phyloP scores from a whole-genome alignment of 2,888 invertebrate genomes.

The Papilio demoleus region DNA sequence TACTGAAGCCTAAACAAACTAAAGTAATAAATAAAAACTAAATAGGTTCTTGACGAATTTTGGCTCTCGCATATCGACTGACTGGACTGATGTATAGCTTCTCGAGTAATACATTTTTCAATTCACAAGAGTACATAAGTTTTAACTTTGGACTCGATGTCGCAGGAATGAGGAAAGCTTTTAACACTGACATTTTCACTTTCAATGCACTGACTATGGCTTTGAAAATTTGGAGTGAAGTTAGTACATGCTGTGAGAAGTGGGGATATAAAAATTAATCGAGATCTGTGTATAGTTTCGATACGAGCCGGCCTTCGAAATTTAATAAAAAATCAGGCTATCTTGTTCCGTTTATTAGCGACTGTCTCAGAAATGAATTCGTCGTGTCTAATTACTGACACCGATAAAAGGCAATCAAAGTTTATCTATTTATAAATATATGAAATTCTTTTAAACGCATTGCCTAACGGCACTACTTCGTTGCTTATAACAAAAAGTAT shows the following conservation, averaged over 20 bases:
- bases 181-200: not conserved
- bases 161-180: slow-evolving; percentile 16
- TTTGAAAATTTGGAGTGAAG: not conserved
- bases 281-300: not conserved
- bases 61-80: not conserved
- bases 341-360: not conserved
- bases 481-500: too few relatives aligned
- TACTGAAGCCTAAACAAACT: not conserved
- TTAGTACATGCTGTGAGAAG: not conserved
- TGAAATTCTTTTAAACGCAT: too few relatives aligned
- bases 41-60: not conserved
- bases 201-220: not conserved
- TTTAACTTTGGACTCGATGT: slow-evolving; percentile 17
- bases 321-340: not conserved
- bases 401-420: not conserved
- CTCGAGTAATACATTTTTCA: slow-evolving; percentile 8
- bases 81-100: slow-evolving; percentile 3
- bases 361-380: not conserved
- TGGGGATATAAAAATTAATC: not conserved
- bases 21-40: not conserved
- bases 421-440: too few relatives aligned
- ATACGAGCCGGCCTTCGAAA: not conserved
- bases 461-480: too few relatives aligned
- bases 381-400: not conserved
- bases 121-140: slow-evolving; percentile 5